A percentile compares a stretch with the other conserved stretches of the same genome.
phyloP scores from a whole-genome alignment of 2,888 invertebrate genomes.

The Branchellion lobata region DNA sequence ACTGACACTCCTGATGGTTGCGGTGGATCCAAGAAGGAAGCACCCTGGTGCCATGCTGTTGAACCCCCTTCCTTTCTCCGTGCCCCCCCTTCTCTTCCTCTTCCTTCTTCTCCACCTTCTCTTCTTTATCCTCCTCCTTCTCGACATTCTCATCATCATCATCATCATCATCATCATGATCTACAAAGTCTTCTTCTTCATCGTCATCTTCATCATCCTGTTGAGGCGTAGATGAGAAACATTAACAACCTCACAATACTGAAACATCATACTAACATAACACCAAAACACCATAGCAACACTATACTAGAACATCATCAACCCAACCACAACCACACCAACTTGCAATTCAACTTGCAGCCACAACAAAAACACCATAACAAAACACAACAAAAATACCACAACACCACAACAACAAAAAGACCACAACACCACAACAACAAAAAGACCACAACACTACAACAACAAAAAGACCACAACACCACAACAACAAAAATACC shows the following conservation, averaged over 20 bases:
- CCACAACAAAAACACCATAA: no score
- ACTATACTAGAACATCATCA: no score
- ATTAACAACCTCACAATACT: no score
- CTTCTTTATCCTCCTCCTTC: slow-evolving; percentile 54
- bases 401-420: not conserved
- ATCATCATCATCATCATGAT: slow-evolving; percentile 56
- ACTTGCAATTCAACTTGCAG: no score
- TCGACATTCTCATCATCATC: slow-evolving; percentile 38
- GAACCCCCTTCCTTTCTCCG: not conserved
- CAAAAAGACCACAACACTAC: not conserved
- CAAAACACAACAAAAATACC: no score
- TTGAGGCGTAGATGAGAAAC: not conserved
- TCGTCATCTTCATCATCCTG: slow-evolving; percentile 60
- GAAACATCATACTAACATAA: not conserved
- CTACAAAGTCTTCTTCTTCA: slow-evolving; percentile 63
- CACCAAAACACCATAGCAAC: not conserved
- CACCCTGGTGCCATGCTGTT: slow-evolving; percentile 27
- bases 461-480: slow-evolving; percentile 27
- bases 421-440: no score
- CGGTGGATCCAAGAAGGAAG: slow-evolving; percentile 60
- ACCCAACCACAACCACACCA: not conserved
- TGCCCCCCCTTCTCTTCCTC: not conserved
- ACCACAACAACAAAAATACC: no score
- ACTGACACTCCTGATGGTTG: slow-evolving; percentile 50
- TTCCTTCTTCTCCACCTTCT: slow-evolving; percentile 54